Base-by-base conservation (phyloP, 2,888 invertebrate species). In the Anarsia innoxiella region DNA sequence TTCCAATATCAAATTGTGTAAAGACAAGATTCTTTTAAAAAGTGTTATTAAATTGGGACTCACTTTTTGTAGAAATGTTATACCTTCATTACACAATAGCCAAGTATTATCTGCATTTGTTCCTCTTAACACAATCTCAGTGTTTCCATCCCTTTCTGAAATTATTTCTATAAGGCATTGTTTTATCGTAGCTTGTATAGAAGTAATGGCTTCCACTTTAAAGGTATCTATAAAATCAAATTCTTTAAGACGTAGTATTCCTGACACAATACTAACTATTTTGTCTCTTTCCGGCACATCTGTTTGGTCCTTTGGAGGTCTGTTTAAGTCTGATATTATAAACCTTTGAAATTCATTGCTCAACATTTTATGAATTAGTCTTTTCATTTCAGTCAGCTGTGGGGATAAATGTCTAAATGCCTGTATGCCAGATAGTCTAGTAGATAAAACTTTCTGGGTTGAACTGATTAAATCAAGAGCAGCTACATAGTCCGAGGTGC, bases 401-500 rank as follows among this genome's bases (percentile, higher is more conserved):
- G 96, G 95, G 39, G 97, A 94, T 43, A 99, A 85, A 83, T 99
- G 97, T 53, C 98, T 91, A 67, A 99, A 95, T 66, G 98, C 95
- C 57, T 96, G 95, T 31, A 99, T 90, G 10, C 97, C 97, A 45
- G 94, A 91, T 28, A 99, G 86, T 65, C 96, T 95, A 53, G 94
- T 93, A 6, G 91, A 88, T 23, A 99, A 86, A 37, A 98, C 94
- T 73, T 96, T 97, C 76, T 98, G 96, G 1, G 99, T 97, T 2
- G 97, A 97, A 48, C 94, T 91, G 52, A 99, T 99, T 42, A 99
- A 88, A 79, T 99, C 99, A 42, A 99, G 86, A 1, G 99, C 99
- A 26, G 96, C 97, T 23, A 97, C 97, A 87, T 97, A 99, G 76
- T 99, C 99, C 44, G 95, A 96, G 6, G 96, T 96, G 44, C 97